Base-by-base conservation (phyloP, 2,797 vertebrate species). In the Eutrigla gurnardus region DNA sequence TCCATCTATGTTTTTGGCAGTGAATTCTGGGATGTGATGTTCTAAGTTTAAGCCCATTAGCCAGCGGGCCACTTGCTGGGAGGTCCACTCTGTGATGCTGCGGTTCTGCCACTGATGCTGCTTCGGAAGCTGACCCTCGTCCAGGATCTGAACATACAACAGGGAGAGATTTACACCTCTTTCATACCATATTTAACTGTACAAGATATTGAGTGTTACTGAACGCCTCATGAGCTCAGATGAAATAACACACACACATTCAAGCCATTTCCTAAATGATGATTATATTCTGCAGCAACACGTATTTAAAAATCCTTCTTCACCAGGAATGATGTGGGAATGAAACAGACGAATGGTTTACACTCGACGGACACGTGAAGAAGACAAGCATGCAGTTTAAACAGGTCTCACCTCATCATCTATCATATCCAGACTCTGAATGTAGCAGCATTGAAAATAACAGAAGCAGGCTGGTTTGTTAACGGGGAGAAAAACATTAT, bases 351-450 rank as follows among this genome's bases (percentile, higher is more conserved):
- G 74, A 46, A 71, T 52, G 46, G 35, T 32, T 59, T 37, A 4
- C 17, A 58, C 57, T 53, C 25, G 49, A 66, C 46, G 75, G 52
- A 75, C 76, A 83, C 47, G 65, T 25, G 35, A 47, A 65, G 35
- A 47, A 65, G 33, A 82, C 62, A 68, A 40, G 32, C 59, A 73
- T 57, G 17, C 52, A 64, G 35, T 32, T 65, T 57, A 79, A 85
- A 83, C 61, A 88, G 3, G 79, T 93, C 98, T 99, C 96, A 99
- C 98, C 98, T 99, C 96, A 76, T 99, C 97, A 89, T 99, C 97
- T 94, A 98, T 97, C 96, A 98, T 98, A 94, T 99, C 97, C 97
- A 98, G 95, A 94, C 97, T 99, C 98, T 99, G 94, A 93, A 86
- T 54, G 90, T 80, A 81, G 88, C 91, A 92, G 93, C 91, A 82